Conservation (phyloP, 37 sponge, comb jelly and placozoan genomes). For the Hexactinellida sp. region DNA sequence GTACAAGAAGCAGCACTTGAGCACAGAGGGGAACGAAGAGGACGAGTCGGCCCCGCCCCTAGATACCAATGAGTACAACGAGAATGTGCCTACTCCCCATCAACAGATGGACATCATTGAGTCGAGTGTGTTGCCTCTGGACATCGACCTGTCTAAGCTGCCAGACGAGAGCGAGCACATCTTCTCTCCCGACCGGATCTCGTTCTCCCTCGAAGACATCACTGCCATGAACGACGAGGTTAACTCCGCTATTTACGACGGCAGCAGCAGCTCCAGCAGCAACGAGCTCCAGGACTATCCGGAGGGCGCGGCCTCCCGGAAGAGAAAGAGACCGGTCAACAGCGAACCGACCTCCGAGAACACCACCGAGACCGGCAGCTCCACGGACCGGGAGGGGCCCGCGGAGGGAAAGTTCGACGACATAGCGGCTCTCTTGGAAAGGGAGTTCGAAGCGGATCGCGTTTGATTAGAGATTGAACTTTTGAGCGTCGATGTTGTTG, state of each 20-base stretch:
- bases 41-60: not conserved
- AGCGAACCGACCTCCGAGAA: not conserved
- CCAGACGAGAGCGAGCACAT: not conserved
- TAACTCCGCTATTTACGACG: not conserved
- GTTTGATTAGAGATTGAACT: not conserved
- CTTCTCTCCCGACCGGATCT: not conserved
- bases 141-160: not conserved
- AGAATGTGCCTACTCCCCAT: not conserved
- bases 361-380: conserved; percentile 6
- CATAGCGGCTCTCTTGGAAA: not conserved
- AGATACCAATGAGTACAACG: not conserved
- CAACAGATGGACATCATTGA: not conserved
- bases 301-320: not conserved
- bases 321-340: not conserved
- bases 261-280: not conserved
- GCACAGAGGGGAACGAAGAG: not conserved
- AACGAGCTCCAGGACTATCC: not conserved
- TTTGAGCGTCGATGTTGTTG: not conserved
- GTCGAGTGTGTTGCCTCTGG: not conserved
- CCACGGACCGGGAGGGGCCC: not conserved
- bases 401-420: not conserved
- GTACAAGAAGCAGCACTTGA: not conserved
- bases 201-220: not conserved
- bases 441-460: not conserved
- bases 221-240: not conserved